phyloP scores from a whole-genome alignment of 2,888 invertebrate species.

The Hydrotaea diabolus region DNA sequence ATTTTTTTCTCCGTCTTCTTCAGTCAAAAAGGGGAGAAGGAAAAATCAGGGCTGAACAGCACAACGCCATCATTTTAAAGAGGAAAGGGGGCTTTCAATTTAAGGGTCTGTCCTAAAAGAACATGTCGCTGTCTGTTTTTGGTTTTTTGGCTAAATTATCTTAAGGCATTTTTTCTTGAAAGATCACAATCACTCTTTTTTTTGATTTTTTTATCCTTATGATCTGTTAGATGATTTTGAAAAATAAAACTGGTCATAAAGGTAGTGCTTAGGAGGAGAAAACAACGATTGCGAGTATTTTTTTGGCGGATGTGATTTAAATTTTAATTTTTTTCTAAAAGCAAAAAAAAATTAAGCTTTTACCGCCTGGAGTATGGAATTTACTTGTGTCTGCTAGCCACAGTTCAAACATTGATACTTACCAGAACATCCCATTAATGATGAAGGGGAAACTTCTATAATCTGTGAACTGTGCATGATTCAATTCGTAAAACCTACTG shows the following conservation, averaged over 20 bases:
- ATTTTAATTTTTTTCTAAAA: no score
- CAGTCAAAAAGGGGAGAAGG: neutral
- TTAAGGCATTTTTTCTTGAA: constrained; percentile 49
- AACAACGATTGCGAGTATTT: no score
- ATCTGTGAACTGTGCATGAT: no score
- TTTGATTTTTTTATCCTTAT: constrained; percentile 50
- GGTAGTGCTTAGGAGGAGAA: constrained; percentile 39
- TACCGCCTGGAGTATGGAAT: no score
- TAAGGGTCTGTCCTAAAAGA: neutral
- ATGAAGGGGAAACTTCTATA: no score
- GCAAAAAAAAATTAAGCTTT: no score
- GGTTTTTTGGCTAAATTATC: constrained; percentile 30
- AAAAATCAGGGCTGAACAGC: neutral
- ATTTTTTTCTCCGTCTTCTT: no score
- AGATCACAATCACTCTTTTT: constrained; percentile 23
- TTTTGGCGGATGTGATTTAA: no score
- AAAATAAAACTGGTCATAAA: constrained; percentile 14
- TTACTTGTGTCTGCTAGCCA: no score
- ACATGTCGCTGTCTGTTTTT: neutral
- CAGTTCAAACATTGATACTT: no score
- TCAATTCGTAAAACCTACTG: no score
- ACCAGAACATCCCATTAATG: no score
- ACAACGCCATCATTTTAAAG: neutral
- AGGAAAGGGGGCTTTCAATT: neutral
- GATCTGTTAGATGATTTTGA: constrained; percentile 52